Percentiles rank a stretch among this genome's conserved stretches.
Conservation (phyloP, 2,888 invertebrate species). For the Nomada lathburiana region DNA sequence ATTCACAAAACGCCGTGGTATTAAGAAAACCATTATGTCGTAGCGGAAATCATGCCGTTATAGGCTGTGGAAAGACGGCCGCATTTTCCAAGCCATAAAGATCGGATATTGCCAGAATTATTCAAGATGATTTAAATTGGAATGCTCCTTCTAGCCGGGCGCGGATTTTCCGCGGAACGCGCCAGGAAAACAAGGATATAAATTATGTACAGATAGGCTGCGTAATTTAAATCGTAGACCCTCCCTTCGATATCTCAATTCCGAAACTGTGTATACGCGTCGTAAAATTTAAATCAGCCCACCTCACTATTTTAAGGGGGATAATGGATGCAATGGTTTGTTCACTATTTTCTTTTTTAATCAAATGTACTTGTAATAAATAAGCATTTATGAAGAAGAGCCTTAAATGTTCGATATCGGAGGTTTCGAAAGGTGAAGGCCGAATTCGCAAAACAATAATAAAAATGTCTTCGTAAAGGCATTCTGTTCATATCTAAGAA, state of each 20-base stretch:
- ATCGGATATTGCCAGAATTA: constrained; percentile 83
- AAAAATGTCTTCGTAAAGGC: too few relatives aligned
- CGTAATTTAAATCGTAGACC: constrained; percentile 81
- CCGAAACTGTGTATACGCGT: constrained; percentile 67
- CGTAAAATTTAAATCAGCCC: constrained; percentile 81
- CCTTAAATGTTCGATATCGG: too few relatives aligned
- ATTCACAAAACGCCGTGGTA: constrained; percentile 52
- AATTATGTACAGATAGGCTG: constrained; percentile 82
- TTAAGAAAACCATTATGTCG: constrained; percentile 77
- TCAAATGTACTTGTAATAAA: background rate
- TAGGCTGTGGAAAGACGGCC: constrained; percentile 73
- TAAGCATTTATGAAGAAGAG: background rate
- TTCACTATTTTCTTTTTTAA: background rate
- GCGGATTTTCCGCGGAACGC: constrained; percentile 66
- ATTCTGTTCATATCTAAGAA: too few relatives aligned
- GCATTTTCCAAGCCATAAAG: constrained; percentile 82
- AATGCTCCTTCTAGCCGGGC: constrained; percentile 29
- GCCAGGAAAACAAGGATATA: constrained; percentile 82
- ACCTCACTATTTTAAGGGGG: background rate
- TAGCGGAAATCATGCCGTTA: constrained; percentile 75
- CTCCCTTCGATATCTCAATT: constrained; percentile 75
- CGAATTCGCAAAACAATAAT: too few relatives aligned
- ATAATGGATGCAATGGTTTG: background rate
- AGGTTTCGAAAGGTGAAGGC: too few relatives aligned
- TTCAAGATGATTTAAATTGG: constrained; percentile 84